Conservation (phyloP, 2,797 vertebrate species). For the Clarias fuscus region DNA sequence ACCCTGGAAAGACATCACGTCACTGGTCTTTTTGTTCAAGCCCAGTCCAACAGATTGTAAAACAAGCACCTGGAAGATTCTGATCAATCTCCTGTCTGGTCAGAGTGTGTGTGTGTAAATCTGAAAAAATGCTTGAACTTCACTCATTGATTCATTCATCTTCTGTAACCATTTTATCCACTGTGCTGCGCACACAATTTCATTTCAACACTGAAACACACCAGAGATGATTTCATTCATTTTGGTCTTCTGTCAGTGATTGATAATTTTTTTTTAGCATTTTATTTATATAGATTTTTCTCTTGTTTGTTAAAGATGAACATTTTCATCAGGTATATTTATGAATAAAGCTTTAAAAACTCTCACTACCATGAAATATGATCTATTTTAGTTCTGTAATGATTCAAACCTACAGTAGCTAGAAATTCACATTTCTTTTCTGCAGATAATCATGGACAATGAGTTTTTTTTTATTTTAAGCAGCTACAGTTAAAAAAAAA, state of each 20-base stretch:
- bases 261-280: not conserved
- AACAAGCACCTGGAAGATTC: not conserved
- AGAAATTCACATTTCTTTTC: too few relatives aligned
- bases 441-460: too few relatives aligned
- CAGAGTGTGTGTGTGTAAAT: not conserved
- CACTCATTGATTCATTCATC: slow-evolving; percentile 24
- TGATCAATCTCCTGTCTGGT: not conserved
- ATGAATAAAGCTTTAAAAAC: not conserved
- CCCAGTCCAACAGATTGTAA: not conserved
- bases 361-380: not conserved
- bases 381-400: too few relatives aligned
- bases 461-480: not conserved
- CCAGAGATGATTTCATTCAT: not conserved
- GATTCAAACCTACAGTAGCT: too few relatives aligned
- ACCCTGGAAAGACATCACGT: not conserved
- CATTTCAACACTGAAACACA: not conserved
- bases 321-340: not conserved
- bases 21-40: not conserved
- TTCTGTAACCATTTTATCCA: slow-evolving; percentile 6
- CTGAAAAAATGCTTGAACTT: slow-evolving; percentile 15
- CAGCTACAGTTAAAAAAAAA: not conserved
- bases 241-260: not conserved
- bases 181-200: slow-evolving; percentile 4
- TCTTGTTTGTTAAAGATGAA: slow-evolving; percentile 14
- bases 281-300: not conserved